These are phyloP conservation scores for Anhinga anhinga DNA, from an alignment of 2,113 vertebrate species.

Conservation along the genomic window DNA sequence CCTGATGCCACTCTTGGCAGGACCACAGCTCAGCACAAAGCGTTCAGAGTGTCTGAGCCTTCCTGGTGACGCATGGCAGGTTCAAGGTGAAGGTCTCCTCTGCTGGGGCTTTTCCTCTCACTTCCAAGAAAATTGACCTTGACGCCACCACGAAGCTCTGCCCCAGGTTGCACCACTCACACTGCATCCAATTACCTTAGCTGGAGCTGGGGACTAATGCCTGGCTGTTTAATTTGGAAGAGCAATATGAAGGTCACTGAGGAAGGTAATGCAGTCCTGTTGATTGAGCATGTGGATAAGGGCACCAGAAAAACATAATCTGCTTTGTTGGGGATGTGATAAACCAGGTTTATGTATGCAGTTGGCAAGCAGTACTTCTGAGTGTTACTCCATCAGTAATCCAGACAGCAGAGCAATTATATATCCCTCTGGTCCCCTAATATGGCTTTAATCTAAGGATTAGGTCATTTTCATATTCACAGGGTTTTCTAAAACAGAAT, in stretches of 20 bases:
- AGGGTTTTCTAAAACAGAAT: not conserved
- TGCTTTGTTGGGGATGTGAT: not conserved
- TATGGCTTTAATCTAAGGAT: not conserved
- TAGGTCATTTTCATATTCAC: not conserved
- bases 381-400: constrained; percentile 21
- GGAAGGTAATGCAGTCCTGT: not conserved
- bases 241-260: constrained; percentile 4
- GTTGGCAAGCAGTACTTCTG: constrained; percentile 15
- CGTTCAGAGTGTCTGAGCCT: not conserved
- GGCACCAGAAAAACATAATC: constrained; percentile 37
- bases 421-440: not conserved
- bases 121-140: not conserved
- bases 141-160: not conserved
- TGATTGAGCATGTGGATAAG: constrained; percentile 12
- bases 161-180: rapidly evolving
- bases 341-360: constrained; percentile 34
- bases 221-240: not conserved
- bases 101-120: not conserved
- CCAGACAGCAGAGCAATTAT: not conserved
- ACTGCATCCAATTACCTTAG: not conserved
- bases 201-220: not conserved
- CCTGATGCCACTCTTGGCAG: not conserved
- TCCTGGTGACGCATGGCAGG: rapidly evolving
- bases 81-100: not conserved
- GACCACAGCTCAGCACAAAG: not conserved